phyloP scores from a whole-genome alignment of 2,888 invertebrate genomes.

The Orchesella flavescens region DNA sequence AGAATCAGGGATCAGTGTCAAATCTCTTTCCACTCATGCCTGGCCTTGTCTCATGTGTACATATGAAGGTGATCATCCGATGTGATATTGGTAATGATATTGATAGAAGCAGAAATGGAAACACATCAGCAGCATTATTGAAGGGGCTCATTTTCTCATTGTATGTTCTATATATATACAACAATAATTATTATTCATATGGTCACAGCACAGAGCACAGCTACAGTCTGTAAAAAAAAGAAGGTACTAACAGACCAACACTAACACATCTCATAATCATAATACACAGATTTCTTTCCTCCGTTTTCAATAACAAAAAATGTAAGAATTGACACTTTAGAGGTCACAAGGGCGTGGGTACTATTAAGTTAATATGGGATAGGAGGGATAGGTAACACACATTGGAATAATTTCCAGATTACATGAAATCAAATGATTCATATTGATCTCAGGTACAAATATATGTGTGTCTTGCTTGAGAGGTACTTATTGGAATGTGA shows the following conservation, averaged over 20 bases:
- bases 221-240: background rate
- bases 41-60: conserved; percentile 39
- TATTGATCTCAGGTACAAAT: background rate
- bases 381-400: too few relatives aligned
- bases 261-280: background rate
- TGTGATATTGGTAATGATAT: conserved; percentile 3
- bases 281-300: too few relatives aligned
- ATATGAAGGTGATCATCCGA: conserved; percentile 30
- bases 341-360: conserved; percentile 53
- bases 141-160: background rate
- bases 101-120: background rate
- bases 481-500: background rate
- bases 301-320: conserved; percentile 35
- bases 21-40: background rate
- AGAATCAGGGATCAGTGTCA: conserved; percentile 41
- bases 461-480: background rate
- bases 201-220: too few relatives aligned
- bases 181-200: background rate
- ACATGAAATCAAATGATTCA: background rate
- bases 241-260: background rate
- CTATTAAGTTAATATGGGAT: background rate
- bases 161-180: background rate
- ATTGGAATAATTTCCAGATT: background rate
- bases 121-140: background rate
- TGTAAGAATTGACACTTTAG: conserved; percentile 44